Evolutionary conservation across 2,113 vertebrate species (phyloP).

Genomic region (Montifringilla adamsi): DNA sequence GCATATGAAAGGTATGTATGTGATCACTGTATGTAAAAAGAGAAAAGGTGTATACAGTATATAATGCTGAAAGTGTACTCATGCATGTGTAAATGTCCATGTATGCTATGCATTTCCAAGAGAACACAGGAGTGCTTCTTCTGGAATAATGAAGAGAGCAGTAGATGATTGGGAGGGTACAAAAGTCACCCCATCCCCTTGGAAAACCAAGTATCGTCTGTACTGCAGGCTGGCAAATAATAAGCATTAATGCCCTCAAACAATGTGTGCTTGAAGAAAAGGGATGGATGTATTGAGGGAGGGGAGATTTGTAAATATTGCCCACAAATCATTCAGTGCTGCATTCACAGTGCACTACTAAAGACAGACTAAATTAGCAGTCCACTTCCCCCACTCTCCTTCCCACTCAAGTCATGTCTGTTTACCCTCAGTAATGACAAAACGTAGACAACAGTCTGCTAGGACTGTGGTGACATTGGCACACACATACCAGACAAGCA

Average conservation of each 20-base stretch:
- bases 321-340: conserved; percentile 64
- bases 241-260: conserved; percentile 50
- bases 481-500: conserved; percentile 71
- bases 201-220: background rate
- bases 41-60: background rate
- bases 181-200: background rate
- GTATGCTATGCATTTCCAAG: background rate
- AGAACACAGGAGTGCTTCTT: background rate
- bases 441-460: conserved; percentile 72
- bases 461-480: conserved; percentile 66
- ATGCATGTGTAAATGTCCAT: background rate
- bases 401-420: conserved; percentile 74
- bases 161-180: background rate
- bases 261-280: conserved; percentile 38
- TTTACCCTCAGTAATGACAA: conserved; percentile 75
- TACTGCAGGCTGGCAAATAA: conserved; percentile 18
- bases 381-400: conserved; percentile 66
- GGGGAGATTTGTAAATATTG: conserved; percentile 65
- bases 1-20: too few species aligned
- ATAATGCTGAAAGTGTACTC: background rate
- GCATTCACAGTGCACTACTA: conserved; percentile 63
- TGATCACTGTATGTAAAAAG: background rate
- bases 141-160: background rate
- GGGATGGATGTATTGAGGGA: conserved; percentile 21
- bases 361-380: conserved; percentile 73